Evolutionary conservation across 2,888 invertebrate species (phyloP).

Genomic region (Periphyllus acericola): DNA sequence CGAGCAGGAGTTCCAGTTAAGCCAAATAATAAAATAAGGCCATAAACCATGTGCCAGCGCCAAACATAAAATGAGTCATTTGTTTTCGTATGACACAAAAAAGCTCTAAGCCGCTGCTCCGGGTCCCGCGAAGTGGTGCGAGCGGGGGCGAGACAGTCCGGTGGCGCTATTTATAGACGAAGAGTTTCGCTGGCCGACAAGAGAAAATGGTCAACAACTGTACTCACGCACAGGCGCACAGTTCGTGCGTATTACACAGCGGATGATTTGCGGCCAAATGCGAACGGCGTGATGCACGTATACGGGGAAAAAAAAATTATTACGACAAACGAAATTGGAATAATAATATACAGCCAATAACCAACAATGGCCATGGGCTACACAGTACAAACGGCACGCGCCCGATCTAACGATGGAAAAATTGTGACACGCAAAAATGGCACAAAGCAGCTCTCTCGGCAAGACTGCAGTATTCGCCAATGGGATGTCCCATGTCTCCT

Average conservation of each 20-base stretch:
- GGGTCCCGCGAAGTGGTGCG: background rate
- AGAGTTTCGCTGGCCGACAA: constrained; percentile 49
- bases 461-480: too few relatives aligned
- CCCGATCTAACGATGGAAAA: too few relatives aligned
- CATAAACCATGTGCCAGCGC: constrained; percentile 57
- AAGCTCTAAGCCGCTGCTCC: constrained; percentile 26
- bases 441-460: too few relatives aligned
- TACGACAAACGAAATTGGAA: background rate
- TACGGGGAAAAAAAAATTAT: background rate
- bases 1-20: constrained; percentile 42
- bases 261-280: constrained; percentile 39
- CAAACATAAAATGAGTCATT: constrained; percentile 61
- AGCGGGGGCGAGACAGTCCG: constrained; percentile 55
- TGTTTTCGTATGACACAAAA: constrained; percentile 61
- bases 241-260: background rate
- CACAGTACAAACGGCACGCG: too few relatives aligned
- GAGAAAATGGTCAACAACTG: constrained; percentile 54
- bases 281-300: background rate
- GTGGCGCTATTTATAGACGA: constrained; percentile 52
- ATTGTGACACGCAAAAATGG: too few relatives aligned
- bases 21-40: constrained; percentile 60
- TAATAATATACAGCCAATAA: too few relatives aligned
- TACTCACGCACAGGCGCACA: background rate
- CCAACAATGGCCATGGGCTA: too few relatives aligned
- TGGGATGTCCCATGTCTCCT: too few relatives aligned